Evolutionary conservation across 2,113 vertebrate species (phyloP).

Genomic region (Aramus guarauna): DNA sequence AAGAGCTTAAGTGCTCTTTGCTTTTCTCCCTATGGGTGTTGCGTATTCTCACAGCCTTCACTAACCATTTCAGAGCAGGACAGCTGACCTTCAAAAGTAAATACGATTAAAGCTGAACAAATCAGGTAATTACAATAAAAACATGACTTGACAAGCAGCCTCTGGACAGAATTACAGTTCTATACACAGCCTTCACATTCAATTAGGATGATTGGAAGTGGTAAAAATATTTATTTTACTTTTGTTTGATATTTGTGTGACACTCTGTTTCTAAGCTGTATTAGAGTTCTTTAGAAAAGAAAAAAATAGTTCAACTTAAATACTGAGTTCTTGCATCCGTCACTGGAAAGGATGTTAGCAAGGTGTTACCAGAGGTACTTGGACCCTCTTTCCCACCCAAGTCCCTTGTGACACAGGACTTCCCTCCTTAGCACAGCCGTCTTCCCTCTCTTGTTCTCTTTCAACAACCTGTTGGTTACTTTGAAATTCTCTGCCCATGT

Average conservation of each 20-base stretch:
- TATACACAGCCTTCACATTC: slow-evolving; percentile 69
- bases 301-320: neutral
- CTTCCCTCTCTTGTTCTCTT: neutral
- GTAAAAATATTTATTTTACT: slow-evolving; percentile 50
- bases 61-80: slow-evolving; percentile 62
- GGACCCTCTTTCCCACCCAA: neutral
- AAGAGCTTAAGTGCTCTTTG: neutral
- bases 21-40: slow-evolving; percentile 30
- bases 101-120: slow-evolving; percentile 80
- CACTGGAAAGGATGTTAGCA: neutral
- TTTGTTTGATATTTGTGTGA: slow-evolving; percentile 25
- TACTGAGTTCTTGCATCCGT: neutral
- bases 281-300: neutral
- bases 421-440: neutral
- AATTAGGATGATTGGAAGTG: slow-evolving; percentile 61
- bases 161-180: slow-evolving; percentile 78
- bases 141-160: slow-evolving; percentile 76
- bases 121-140: slow-evolving; percentile 82
- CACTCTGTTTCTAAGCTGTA: neutral
- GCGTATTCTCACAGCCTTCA: slow-evolving; percentile 27
- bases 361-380: neutral
- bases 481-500: neutral
- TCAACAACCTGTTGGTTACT: neutral
- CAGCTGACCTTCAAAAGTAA: slow-evolving; percentile 78
- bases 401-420: neutral